Evolutionary conservation across 1,140 invertebrate genomes (phyloP).

Genomic region (Sarcophaga bullata): DNA sequence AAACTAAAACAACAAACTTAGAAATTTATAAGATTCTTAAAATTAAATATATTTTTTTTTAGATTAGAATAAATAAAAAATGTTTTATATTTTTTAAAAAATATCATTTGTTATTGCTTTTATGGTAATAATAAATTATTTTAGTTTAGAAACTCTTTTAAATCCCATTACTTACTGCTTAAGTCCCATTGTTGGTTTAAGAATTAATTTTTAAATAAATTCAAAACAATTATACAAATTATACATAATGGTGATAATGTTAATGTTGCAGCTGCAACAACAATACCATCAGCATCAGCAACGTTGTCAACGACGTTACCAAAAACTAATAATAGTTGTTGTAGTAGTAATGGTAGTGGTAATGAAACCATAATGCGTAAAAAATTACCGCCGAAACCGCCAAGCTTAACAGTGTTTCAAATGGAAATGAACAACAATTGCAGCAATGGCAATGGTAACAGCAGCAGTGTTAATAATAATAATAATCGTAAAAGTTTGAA

Average conservation of each 20-base stretch:
- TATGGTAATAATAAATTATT: too few relatives aligned
- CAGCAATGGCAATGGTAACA: conserved; percentile 38
- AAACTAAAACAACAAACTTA: too few relatives aligned
- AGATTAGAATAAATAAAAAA: too few relatives aligned
- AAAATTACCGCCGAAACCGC: conserved; percentile 57
- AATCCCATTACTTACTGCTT: background rate
- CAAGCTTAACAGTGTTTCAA: conserved; percentile 56
- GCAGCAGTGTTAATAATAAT: too few relatives aligned
- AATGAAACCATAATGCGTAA: conserved; percentile 50
- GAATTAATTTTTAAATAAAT: background rate
- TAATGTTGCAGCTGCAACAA: conserved; percentile 50
- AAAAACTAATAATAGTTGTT: conserved; percentile 40
- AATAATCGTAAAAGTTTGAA: conserved; percentile 37
- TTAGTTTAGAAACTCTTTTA: too few relatives aligned
- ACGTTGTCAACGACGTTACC: conserved; percentile 43
- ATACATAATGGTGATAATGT: conserved; percentile 35
- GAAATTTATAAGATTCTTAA: too few relatives aligned
- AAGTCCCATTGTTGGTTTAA: background rate
- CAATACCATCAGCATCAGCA: conserved; percentile 43
- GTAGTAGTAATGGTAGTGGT: conserved; percentile 42
- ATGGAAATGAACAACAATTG: conserved; percentile 37
- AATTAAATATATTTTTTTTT: too few relatives aligned
- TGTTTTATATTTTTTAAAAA: too few relatives aligned
- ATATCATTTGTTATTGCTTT: too few relatives aligned
- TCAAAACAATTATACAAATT: background rate